Base-by-base conservation (phyloP, 2,113 vertebrate species). In the Rhinopomastus cyanomelas region DNA sequence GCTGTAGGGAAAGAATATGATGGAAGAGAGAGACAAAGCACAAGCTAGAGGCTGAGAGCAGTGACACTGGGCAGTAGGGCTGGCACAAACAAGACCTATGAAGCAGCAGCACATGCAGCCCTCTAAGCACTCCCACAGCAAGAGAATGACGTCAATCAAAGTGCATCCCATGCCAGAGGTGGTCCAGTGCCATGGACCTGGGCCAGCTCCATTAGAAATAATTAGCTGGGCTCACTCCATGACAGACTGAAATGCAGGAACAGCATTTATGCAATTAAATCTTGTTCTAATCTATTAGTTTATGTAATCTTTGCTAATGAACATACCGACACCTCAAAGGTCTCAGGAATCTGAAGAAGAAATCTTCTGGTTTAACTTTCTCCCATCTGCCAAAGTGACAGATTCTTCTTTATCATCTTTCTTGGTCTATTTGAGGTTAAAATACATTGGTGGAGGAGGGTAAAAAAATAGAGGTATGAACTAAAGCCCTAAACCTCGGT, bases 281-380 rank as follows among this genome's bases (percentile, higher is more conserved):
- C 95, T 96, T 91, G 74, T 91, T 92, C 92, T 96, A 94, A 95
- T 94, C 93, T 91, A 88, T 92, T 89, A 74, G 90, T 88, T 95
- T 95, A 96, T 82, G 67, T 96, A 96, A 95, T 90, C 80, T 93
- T 90, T 90, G 88, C 51, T 93, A 56, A 34, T 18, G 67, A 75
- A 87, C 74, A 32, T 74, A 88, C 75, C 66, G 76, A 73, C 81
- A 20, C 20, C 18, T 94, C 71, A 73, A 11, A 65, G 74, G 55
- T 87, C 86, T 73, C 81, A 13, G 83, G 42, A 93, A 79, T 57
- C 37, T 55, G 60, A 90, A 82, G 83, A 83, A 42, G n/a, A 94
- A 84, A 78, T 51, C 57, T 84, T 67, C 21, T 25, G 26, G 75
- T 81, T 95, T 78, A 89, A 85, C 68, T 85, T 57, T 79, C 48